Evolutionary conservation across 2,113 vertebrate species (phyloP).

Genomic region (Calonectris borealis): DNA sequence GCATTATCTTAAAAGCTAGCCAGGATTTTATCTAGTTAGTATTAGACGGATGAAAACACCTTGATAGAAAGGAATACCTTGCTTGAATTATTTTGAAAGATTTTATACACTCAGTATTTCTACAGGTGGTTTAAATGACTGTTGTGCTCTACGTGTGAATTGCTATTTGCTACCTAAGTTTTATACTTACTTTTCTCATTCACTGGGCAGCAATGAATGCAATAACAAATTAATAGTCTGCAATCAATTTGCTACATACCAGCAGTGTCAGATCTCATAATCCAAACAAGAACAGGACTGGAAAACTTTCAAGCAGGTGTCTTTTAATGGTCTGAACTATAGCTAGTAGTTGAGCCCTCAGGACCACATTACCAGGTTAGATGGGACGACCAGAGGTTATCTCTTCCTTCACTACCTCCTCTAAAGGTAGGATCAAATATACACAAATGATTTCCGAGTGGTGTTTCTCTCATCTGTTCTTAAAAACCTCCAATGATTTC

Average conservation of each 20-base stretch:
- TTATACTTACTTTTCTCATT: background rate
- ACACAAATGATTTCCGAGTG: background rate
- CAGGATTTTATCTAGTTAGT: background rate
- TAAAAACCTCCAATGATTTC: background rate
- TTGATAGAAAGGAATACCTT: background rate
- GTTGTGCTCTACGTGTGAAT: background rate
- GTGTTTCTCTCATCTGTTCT: background rate
- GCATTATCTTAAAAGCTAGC: background rate
- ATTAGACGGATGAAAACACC: background rate
- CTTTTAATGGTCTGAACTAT: background rate
- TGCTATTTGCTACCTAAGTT: background rate
- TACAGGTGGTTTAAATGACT: background rate
- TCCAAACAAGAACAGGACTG: background rate
- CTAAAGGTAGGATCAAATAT: background rate
- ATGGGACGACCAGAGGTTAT: background rate
- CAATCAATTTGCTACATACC: background rate
- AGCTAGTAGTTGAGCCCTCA: background rate
- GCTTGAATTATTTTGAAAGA: background rate
- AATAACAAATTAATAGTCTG: background rate
- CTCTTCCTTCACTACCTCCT: background rate
- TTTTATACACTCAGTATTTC: background rate
- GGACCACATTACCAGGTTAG: background rate
- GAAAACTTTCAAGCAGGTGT: background rate
- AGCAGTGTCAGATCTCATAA: background rate
- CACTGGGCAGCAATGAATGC: background rate